phyloP scores from a whole-genome alignment of 2,888 invertebrate species.

The Ophion costatus region DNA sequence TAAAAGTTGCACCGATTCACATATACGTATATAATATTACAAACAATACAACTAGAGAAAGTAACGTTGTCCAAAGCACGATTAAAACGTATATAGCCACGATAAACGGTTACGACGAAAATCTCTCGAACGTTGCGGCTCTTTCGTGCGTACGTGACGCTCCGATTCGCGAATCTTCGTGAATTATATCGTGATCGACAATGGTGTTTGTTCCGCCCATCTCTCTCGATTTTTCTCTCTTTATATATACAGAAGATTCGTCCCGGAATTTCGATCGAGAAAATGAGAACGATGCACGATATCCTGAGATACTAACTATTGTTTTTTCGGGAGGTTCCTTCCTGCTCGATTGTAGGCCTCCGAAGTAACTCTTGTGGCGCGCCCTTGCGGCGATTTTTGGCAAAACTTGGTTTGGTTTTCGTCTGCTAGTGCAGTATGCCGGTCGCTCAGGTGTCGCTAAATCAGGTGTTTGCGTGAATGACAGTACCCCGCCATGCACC shows the following conservation, averaged over 20 bases:
- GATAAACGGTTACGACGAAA: conserved; percentile 40
- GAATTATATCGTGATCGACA: neutral
- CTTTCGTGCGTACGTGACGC: neutral
- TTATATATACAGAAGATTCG: conserved; percentile 63
- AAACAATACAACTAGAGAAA: conserved; percentile 72
- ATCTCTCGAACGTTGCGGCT: neutral
- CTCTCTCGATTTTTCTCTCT: neutral
- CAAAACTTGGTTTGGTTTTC: no score
- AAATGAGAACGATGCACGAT: conserved; percentile 45
- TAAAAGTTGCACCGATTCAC: conserved; percentile 77
- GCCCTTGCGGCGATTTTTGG: no score
- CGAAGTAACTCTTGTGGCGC: no score
- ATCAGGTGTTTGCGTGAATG: no score
- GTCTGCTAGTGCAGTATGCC: no score
- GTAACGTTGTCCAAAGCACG: conserved; percentile 27
- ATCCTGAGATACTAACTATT: conserved; percentile 75
- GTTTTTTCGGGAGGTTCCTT: conserved; percentile 64
- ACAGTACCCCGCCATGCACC: no score
- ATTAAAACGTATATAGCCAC: conserved; percentile 64
- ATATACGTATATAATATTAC: conserved; percentile 65
- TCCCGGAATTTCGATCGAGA: conserved; percentile 46
- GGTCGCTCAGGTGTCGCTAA: no score
- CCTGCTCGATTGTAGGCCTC: conserved; percentile 10
- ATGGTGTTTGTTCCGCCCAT: neutral
- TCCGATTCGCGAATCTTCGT: neutral